These are phyloP conservation scores for Saguinus imperator DNA, from an alignment of 2,113 vertebrate genomes.

Conservation along the genomic window DNA sequence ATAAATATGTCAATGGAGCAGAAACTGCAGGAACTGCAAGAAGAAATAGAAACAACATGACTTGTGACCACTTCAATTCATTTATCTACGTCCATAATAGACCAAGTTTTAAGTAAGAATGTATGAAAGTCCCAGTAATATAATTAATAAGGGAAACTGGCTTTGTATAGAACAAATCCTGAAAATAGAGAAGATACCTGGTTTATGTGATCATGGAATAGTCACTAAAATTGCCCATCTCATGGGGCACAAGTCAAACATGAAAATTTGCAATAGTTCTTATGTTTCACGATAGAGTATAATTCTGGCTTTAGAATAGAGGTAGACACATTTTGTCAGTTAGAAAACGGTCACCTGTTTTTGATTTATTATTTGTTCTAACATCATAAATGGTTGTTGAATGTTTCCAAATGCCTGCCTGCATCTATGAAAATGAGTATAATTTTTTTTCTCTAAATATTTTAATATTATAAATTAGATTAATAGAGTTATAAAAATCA, in stretches of 20 bases:
- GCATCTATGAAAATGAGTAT: not conserved
- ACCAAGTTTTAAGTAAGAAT: not conserved
- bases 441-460: constrained; percentile 44
- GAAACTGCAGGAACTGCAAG: fast-evolving
- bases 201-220: fast-evolving
- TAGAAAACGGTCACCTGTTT: constrained; percentile 48
- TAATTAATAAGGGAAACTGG: not conserved
- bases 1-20: fast-evolving
- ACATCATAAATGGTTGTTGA: constrained; percentile 45
- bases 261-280: fast-evolving
- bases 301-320: not conserved
- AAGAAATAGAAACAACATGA: fast-evolving
- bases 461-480: constrained; percentile 15
- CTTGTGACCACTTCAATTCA: fast-evolving
- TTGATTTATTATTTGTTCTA: constrained; percentile 57
- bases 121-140: not conserved
- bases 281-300: not conserved
- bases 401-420: constrained; percentile 56
- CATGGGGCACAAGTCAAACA: not conserved
- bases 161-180: not conserved
- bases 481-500: constrained; percentile 27
- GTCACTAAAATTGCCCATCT: not conserved
- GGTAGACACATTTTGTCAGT: constrained; percentile 14
- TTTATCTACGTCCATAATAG: not conserved
- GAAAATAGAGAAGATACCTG: not conserved